A percentile compares a stretch with the other conserved stretches of the same genome.
Conservation (phyloP, 2,797 vertebrate species). For the Myripristis murdjan region DNA sequence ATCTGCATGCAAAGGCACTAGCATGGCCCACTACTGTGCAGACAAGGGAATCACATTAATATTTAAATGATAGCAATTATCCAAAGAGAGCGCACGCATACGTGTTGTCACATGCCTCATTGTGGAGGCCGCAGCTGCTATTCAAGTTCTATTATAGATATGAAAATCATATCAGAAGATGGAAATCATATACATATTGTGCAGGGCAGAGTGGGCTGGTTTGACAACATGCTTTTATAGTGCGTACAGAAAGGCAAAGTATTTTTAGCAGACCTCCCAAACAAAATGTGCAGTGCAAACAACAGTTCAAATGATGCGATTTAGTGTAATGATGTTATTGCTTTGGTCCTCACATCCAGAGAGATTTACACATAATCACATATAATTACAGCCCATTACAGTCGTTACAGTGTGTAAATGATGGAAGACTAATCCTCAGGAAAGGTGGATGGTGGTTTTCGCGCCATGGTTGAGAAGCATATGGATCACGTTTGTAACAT, state of each 20-base stretch:
- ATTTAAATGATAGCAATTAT: conserved; percentile 83
- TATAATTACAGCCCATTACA: conserved; percentile 59
- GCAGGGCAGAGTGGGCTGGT: neutral
- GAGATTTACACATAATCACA: conserved; percentile 60
- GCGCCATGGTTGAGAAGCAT: conserved; percentile 14
- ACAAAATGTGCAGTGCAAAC: conserved; percentile 18
- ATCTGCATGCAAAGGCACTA: conserved; percentile 77
- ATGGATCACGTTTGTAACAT: conserved; percentile 32
- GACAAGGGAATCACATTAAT: conserved; percentile 79
- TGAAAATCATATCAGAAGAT: conserved; percentile 17
- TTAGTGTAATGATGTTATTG: conserved; percentile 35
- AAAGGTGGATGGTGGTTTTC: conserved; percentile 44
- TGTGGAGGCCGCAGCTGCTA: conserved; percentile 47
- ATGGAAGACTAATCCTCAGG: conserved; percentile 42
- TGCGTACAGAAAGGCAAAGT: neutral
- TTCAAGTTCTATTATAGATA: conserved; percentile 49
- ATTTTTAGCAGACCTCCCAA: conserved; percentile 42
- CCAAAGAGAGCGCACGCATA: conserved; percentile 57
- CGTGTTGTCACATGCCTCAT: conserved; percentile 56
- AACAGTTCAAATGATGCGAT: conserved; percentile 37
- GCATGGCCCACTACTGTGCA: conserved; percentile 65
- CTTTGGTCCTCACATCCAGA: conserved; percentile 30
- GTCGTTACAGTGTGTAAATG: conserved; percentile 22
- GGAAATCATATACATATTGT: conserved; percentile 4
- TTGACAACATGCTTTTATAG: conserved; percentile 1